Evolutionary conservation across 2,888 invertebrate species (phyloP).

Genomic region (Merodon equestris): DNA sequence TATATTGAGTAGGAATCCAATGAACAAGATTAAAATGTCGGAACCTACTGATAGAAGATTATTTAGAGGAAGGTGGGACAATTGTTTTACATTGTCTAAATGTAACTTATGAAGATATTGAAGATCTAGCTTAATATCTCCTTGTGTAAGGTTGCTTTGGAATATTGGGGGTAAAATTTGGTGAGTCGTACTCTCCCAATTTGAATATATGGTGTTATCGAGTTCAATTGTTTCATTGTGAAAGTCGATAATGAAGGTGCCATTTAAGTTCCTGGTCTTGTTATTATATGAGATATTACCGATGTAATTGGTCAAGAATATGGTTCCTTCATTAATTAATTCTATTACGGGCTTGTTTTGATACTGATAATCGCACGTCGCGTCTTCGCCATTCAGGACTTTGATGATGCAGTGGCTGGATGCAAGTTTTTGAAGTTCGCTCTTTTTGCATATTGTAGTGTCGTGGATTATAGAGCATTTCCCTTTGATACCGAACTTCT

Average conservation of each 20-base stretch:
- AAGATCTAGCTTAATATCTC: constrained; percentile 13
- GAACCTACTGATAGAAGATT: constrained; percentile 10
- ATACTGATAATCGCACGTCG: constrained; percentile 43
- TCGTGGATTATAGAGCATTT: constrained; percentile 7
- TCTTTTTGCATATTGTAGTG: constrained; percentile 5
- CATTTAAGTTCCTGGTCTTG: constrained; percentile 24
- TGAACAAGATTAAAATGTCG: constrained; percentile 1
- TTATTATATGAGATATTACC: constrained; percentile 36
- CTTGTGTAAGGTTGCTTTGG: constrained; percentile 12
- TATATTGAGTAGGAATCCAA: constrained; percentile 10
- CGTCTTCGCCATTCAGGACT: constrained; percentile 39
- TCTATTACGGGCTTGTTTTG: constrained; percentile 43
- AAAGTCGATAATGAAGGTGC: constrained; percentile 38
- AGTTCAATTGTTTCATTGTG: constrained; percentile 14
- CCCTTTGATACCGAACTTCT: constrained; percentile 34
- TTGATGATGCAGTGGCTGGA: constrained; percentile 18
- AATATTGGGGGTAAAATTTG: constrained; percentile 19
- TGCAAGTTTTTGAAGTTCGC: constrained; percentile 2
- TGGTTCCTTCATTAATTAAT: constrained; percentile 44
- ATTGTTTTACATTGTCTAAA: constrained; percentile 16
- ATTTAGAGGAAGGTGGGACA: constrained; percentile 7
- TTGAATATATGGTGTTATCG: constrained; percentile 34
- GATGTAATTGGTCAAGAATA: constrained; percentile 45
- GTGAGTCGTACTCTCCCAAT: constrained; percentile 46
- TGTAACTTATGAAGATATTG: constrained; percentile 17